Percentiles rank a stretch among this genome's conserved stretches.
These are phyloP conservation scores for Rhagologus leucostigma DNA, from an alignment of 2,113 vertebrate genomes.

Conservation along the genomic window DNA sequence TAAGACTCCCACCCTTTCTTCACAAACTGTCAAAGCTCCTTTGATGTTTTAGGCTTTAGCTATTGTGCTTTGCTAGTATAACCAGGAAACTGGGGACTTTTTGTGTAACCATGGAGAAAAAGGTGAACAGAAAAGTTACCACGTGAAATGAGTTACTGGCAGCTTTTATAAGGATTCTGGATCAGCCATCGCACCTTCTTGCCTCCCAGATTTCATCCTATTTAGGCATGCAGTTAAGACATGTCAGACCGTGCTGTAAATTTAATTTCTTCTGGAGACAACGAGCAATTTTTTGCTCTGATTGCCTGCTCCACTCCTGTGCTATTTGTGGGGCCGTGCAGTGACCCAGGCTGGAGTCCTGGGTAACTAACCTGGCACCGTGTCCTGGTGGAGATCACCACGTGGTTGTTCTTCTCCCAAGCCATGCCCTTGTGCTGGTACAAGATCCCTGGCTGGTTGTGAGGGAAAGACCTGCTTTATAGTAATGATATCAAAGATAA, in stretches of 20 bases:
- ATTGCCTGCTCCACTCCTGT: not conserved
- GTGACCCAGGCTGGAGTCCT: not conserved
- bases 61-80: constrained; percentile 26
- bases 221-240: not conserved
- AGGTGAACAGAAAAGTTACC: not conserved
- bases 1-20: constrained; percentile 28
- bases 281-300: not conserved
- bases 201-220: not conserved
- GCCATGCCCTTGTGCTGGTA: not conserved
- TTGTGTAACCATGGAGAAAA: constrained; percentile 27
- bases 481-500: not conserved
- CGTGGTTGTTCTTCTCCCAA: not conserved
- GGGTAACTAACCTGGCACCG: fast-evolving
- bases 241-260: not conserved
- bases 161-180: not conserved
- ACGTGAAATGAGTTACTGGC: not conserved
- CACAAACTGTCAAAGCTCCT: constrained; percentile 1
- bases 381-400: not conserved
- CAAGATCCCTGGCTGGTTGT: not conserved
- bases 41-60: constrained; percentile 25
- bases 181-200: not conserved
- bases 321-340: not conserved
- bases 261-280: not conserved
- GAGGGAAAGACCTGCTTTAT: not conserved
- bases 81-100: not conserved